These are phyloP conservation scores for Pinna nobilis DNA, from an alignment of 1,140 invertebrate genomes.

Conservation along the genomic window DNA sequence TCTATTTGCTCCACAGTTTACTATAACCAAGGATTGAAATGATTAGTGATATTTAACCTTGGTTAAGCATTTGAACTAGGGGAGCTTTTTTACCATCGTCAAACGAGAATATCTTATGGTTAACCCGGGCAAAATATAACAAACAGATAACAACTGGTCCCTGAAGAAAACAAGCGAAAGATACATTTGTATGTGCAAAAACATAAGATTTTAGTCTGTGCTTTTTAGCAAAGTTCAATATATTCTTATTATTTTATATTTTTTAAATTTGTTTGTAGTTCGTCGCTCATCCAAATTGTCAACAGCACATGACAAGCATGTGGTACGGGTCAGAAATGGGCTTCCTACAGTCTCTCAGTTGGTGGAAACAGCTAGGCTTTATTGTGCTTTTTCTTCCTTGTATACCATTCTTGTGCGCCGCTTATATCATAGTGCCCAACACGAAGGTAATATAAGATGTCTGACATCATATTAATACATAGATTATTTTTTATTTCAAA, in stretches of 20 bases:
- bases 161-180: background rate
- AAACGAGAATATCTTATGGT: too few relatives aligned
- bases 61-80: too few relatives aligned
- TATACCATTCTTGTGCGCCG: conserved; percentile 94
- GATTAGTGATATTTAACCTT: too few relatives aligned
- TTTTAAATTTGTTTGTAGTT: conserved; percentile 79
- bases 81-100: too few relatives aligned
- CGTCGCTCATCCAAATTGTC: conserved; percentile 98
- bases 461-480: too few relatives aligned
- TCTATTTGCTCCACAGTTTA: too few relatives aligned
- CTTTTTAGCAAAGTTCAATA: background rate
- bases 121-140: too few relatives aligned
- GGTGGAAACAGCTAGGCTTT: conserved; percentile 83
- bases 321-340: conserved; percentile 99
- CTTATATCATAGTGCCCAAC: conserved; percentile 95
- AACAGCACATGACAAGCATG: conserved; percentile 96
- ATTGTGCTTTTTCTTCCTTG: conserved; percentile 95
- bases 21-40: too few relatives aligned
- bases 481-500: too few relatives aligned
- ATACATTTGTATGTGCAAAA: background rate
- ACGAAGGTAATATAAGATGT: conserved; percentile 82
- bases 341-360: conserved; percentile 95
- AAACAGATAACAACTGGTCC: background rate
- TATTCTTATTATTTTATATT: background rate
- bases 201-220: background rate